A percentile compares a stretch with the other conserved stretches of the same genome.
Conservation (phyloP, 2,113 vertebrate species). For the Aleadryas rufinucha region DNA sequence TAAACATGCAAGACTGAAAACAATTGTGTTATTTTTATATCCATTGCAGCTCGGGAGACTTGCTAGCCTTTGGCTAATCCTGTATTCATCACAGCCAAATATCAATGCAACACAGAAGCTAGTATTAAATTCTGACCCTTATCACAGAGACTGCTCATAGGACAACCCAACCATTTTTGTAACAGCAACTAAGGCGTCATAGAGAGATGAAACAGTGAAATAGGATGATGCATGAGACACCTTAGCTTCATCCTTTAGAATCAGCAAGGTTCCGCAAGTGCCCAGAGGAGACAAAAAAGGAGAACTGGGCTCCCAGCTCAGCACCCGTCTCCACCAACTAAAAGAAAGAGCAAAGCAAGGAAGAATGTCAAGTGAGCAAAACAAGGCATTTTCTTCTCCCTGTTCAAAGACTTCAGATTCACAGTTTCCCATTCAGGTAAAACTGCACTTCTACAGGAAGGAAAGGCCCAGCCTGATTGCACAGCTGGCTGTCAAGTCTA, state of each 20-base stretch:
- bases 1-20: not conserved
- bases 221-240: not conserved
- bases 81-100: not conserved
- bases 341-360: not conserved
- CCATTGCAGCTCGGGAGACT: not conserved
- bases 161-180: not conserved
- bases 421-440: not conserved
- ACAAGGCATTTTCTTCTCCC: not conserved
- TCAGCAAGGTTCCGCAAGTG: not conserved
- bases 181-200: not conserved
- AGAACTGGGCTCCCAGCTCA: not conserved
- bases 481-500: not conserved
- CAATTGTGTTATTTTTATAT: not conserved
- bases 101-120: not conserved
- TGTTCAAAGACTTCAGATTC: not conserved
- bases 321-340: not conserved
- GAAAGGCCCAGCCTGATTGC: fast-evolving
- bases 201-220: not conserved
- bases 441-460: not conserved
- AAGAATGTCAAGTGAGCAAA: not conserved
- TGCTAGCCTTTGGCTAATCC: not conserved
- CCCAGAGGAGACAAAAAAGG: not conserved
- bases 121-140: not conserved
- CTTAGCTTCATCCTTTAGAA: not conserved
- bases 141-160: not conserved